These are phyloP conservation scores for Atta cephalotes DNA, from an alignment of 1,140 invertebrate genomes.

Conservation along the genomic window DNA sequence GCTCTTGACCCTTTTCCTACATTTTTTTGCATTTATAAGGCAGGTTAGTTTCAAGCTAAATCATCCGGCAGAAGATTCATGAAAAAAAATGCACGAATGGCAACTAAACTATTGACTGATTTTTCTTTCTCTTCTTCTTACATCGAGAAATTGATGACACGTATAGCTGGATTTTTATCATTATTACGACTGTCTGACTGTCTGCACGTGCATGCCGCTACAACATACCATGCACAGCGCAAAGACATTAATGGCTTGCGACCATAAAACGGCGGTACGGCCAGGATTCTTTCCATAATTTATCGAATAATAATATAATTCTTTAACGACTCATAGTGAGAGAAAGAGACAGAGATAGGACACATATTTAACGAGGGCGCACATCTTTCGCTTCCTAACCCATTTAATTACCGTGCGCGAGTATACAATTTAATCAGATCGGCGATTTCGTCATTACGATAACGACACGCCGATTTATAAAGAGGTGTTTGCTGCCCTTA, in stretches of 20 bases:
- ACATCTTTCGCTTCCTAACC: background rate
- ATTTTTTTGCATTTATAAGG: background rate
- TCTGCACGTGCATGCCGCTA: conserved; percentile 58
- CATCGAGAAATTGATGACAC: conserved; percentile 45
- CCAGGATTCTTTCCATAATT: conserved; percentile 54
- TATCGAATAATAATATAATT: conserved; percentile 69
- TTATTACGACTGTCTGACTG: conserved; percentile 77
- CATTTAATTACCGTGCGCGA: conserved; percentile 2
- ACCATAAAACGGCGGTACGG: conserved; percentile 66
- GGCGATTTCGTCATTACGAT: background rate
- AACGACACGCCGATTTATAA: conserved; percentile 5
- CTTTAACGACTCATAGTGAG: conserved; percentile 45
- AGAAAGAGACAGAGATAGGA: conserved; percentile 1
- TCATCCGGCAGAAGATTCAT: background rate
- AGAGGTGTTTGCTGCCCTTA: background rate
- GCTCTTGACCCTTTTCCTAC: background rate
- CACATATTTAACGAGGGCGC: conserved; percentile 12
- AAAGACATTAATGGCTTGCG: conserved; percentile 68
- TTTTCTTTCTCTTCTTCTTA: background rate
- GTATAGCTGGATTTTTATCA: conserved; percentile 76
- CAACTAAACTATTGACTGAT: background rate
- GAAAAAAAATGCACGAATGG: background rate
- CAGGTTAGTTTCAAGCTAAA: background rate
- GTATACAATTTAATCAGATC: conserved; percentile 48
- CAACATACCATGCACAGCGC: conserved; percentile 28